Conservation (phyloP, 2,888 invertebrate species). For the Protophormia terraenovae region DNA sequence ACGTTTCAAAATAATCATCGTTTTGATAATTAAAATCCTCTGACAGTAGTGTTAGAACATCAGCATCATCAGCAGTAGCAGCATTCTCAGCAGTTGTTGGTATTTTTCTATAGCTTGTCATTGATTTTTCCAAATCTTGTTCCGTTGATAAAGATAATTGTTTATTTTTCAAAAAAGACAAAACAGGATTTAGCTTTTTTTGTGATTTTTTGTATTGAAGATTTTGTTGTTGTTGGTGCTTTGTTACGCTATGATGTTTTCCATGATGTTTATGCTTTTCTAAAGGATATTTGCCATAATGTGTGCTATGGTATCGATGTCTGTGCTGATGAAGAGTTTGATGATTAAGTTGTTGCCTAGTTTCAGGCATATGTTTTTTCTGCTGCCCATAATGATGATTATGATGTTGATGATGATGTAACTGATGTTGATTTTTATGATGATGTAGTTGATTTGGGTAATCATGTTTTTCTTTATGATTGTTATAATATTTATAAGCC, state of each 20-base stretch:
- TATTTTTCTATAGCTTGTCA: neutral
- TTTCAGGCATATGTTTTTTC: neutral
- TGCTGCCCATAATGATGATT: constrained; percentile 23
- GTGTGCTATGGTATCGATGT: neutral
- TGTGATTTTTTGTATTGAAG: constrained; percentile 15
- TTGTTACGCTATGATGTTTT: constrained; percentile 35
- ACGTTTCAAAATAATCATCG: constrained; percentile 45
- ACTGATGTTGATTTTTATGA: neutral
- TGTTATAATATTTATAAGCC: constrained; percentile 10
- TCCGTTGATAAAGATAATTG: constrained; percentile 5
- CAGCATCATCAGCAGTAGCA: neutral
- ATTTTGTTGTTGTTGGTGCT: constrained; percentile 23
- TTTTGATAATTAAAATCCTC: constrained; percentile 63
- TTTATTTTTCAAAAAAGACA: constrained; percentile 20
- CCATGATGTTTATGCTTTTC: constrained; percentile 39
- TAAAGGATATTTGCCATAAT: constrained; percentile 21
- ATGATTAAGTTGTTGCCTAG: constrained; percentile 33
- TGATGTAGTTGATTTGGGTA: neutral
- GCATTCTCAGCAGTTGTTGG: neutral
- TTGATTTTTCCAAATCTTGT: too few species aligned
- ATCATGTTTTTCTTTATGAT: constrained; percentile 1
- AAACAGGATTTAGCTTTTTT: neutral
- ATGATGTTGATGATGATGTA: neutral
- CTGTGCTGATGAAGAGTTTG: constrained; percentile 19
- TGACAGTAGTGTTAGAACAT: neutral